Evolutionary conservation across 2,888 invertebrate species (phyloP).

Genomic region (Acronicta leporina): DNA sequence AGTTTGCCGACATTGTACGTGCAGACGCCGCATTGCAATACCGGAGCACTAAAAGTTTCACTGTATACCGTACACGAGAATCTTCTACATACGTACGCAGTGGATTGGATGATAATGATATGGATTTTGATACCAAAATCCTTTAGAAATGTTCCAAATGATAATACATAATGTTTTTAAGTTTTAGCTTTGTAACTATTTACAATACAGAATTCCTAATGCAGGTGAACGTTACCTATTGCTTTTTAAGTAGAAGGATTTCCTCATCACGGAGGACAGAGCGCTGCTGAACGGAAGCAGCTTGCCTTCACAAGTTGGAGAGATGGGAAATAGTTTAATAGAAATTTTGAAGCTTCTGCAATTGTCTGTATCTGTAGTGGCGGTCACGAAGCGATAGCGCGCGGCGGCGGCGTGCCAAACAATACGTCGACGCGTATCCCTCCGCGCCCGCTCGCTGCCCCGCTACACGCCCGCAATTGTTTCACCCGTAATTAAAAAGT

Average conservation of each 20-base stretch:
- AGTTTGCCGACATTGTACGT: conserved; percentile 22
- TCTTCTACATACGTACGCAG: background rate
- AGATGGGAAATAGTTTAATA: no score
- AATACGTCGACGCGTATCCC: conserved; percentile 31
- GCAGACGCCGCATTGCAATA: background rate
- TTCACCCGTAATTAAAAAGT: conserved; percentile 54
- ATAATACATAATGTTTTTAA: no score
- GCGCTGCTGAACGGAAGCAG: no score
- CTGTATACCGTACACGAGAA: background rate
- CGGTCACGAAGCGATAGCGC: conserved; percentile 15
- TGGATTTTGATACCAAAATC: background rate
- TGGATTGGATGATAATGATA: no score
- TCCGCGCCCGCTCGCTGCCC: background rate
- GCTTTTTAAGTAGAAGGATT: no score
- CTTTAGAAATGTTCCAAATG: background rate
- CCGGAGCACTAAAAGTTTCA: background rate
- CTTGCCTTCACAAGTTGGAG: background rate
- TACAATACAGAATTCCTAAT: no score
- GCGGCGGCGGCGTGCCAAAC: conserved; percentile 18
- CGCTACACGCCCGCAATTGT: conserved; percentile 34
- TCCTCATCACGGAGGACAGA: no score
- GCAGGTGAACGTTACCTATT: no score
- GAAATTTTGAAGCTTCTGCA: conserved; percentile 19
- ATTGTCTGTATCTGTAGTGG: background rate
- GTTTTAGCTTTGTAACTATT: no score